Percentiles rank a stretch among this genome's conserved stretches.
Evolutionary conservation across 2,888 invertebrate genomes (phyloP).

Genomic region (Cosmorhoe ocellata): DNA sequence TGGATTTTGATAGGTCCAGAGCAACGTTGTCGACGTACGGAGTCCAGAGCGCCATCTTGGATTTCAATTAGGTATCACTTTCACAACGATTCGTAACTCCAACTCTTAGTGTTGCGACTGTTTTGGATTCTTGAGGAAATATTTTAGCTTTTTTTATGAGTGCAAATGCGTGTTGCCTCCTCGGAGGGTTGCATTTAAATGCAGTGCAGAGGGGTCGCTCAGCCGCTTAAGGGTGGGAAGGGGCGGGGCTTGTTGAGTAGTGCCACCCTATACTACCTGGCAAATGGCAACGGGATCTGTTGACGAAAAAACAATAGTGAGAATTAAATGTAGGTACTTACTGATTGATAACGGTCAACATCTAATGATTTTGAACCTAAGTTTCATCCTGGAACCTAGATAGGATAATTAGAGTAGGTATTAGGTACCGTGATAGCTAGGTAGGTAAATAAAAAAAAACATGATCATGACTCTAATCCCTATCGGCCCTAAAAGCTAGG

Average conservation of each 20-base stretch:
- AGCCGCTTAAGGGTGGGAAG: conserved; percentile 34
- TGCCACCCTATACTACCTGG: conserved; percentile 28
- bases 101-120: background rate
- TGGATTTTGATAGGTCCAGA: conserved; percentile 52
- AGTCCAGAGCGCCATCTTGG: conserved; percentile 64
- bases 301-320: conserved; percentile 34
- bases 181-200: conserved; percentile 35
- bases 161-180: conserved; percentile 22
- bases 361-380: no score
- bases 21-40: conserved; percentile 60
- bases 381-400: no score
- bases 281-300: conserved; percentile 35
- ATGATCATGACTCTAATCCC: no score
- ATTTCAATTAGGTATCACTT: conserved; percentile 6
- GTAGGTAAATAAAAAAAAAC: no score
- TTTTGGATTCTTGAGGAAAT: background rate
- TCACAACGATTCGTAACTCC: background rate
- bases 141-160: background rate
- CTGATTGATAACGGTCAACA: no score
- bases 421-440: no score
- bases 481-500: no score
- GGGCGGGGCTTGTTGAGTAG: conserved; percentile 33
- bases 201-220: conserved; percentile 32
- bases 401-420: no score
- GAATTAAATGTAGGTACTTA: conserved; percentile 1